phyloP scores from a whole-genome alignment of 2,797 vertebrate species.

The Microctenopoma stevenorrisi region DNA sequence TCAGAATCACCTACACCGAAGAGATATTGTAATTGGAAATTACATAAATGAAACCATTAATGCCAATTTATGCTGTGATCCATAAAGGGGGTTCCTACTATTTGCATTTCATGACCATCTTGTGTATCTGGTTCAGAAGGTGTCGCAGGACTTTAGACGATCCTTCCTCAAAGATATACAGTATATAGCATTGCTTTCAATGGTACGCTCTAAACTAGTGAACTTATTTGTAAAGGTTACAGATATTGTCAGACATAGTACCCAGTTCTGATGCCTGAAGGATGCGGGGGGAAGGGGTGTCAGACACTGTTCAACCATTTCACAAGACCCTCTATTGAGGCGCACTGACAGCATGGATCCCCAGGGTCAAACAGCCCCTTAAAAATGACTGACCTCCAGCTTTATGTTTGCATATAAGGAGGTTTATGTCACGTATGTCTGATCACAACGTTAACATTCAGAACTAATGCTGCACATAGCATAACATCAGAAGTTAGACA shows the following conservation, averaged over 20 bases:
- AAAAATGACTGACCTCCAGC: conserved; percentile 36
- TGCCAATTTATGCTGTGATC: conserved; percentile 1
- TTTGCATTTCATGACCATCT: no score
- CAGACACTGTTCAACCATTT: neutral
- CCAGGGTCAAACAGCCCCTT: conserved; percentile 16
- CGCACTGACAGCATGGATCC: neutral
- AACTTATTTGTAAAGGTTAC: neutral
- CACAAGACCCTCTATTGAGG: neutral
- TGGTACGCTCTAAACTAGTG: neutral
- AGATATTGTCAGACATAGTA: neutral
- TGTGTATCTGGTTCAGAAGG: neutral
- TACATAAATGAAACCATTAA: no score
- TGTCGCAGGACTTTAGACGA: neutral
- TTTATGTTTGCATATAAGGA: conserved; percentile 35
- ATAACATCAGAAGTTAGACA: neutral
- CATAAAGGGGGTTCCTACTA: no score
- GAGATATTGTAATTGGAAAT: conserved; percentile 16
- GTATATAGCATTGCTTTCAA: neutral
- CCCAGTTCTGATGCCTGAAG: neutral
- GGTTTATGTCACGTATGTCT: conserved; percentile 19
- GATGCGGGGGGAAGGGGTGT: neutral
- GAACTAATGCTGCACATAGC: neutral
- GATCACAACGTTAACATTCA: conserved; percentile 12
- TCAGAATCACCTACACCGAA: conserved; percentile 7
- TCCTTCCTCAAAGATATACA: neutral